These are phyloP conservation scores for Blera fallax DNA, from an alignment of 2,888 invertebrate genomes.

Conservation along the genomic window DNA sequence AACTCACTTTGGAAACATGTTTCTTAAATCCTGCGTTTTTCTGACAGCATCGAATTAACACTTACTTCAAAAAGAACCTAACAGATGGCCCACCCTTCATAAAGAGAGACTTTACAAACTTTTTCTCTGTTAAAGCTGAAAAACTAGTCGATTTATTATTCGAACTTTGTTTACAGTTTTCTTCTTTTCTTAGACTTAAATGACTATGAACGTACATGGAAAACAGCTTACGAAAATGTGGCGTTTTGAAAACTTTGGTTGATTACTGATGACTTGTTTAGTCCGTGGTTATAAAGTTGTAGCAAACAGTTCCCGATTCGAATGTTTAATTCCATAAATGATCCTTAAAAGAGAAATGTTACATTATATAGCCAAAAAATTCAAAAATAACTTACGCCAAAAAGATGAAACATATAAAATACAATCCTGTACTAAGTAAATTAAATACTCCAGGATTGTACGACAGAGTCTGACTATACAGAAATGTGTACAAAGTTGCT, in stretches of 20 bases:
- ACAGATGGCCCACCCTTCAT: too few relatives aligned
- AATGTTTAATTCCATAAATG: constrained; percentile 27
- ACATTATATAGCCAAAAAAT: not conserved
- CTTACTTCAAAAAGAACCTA: too few relatives aligned
- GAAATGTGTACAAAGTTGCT: constrained; percentile 85
- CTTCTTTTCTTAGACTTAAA: too few relatives aligned
- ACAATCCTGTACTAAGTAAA: constrained; percentile 83
- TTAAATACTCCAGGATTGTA: constrained; percentile 85
- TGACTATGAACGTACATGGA: too few relatives aligned
- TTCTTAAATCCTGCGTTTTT: too few relatives aligned
- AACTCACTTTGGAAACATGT: too few relatives aligned
- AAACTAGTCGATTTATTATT: too few relatives aligned
- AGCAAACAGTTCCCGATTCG: not conserved
- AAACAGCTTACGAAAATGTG: not conserved
- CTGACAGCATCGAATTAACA: too few relatives aligned
- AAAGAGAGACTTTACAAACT: too few relatives aligned
- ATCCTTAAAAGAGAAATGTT: not conserved
- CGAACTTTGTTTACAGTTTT: too few relatives aligned
- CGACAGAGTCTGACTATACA: constrained; percentile 85
- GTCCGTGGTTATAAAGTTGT: not conserved
- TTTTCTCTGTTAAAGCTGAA: too few relatives aligned
- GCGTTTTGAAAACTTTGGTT: not conserved
- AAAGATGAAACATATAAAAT: constrained; percentile 77
- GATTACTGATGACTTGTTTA: not conserved
- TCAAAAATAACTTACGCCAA: constrained; percentile 76